Percentiles rank a stretch among this genome's conserved stretches.
These are phyloP conservation scores for Hippocampus guttulatus DNA, from an alignment of 2,113 vertebrate genomes.

Conservation along the genomic window DNA sequence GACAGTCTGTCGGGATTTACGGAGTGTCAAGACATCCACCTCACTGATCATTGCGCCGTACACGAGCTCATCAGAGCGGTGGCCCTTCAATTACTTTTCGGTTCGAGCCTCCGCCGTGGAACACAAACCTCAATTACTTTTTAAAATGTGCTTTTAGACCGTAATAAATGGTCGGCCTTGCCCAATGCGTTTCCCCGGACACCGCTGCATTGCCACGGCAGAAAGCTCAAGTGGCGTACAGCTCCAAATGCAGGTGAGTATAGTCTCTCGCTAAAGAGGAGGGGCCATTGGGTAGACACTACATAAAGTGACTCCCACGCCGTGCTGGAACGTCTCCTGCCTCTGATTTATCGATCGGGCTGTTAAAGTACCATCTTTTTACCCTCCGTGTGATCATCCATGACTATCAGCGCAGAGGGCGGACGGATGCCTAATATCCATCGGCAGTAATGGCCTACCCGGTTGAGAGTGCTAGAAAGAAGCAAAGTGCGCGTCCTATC, in stretches of 20 bases:
- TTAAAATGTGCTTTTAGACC: constrained; percentile 10
- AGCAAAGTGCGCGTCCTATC: constrained; percentile 10
- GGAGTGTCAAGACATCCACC: background rate
- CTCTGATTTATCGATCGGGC: constrained; percentile 1
- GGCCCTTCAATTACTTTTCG: constrained; percentile 17
- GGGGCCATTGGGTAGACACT: background rate
- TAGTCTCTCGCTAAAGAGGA: background rate
- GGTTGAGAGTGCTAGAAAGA: background rate
- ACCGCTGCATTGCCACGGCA: background rate
- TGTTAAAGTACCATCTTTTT: constrained; percentile 8
- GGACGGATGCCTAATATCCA: background rate
- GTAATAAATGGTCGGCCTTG: background rate
- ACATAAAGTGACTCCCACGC: background rate
- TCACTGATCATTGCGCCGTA: background rate
- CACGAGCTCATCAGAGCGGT: constrained; percentile 3
- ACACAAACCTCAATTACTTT: background rate
- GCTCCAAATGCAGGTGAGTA: background rate
- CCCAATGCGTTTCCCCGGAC: background rate
- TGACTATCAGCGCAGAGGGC: background rate
- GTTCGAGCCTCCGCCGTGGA: background rate
- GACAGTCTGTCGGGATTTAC: background rate
- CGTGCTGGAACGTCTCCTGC: background rate
- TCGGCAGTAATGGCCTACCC: background rate
- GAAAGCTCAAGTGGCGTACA: background rate
- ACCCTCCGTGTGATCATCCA: background rate